phyloP scores from a whole-genome alignment of 1,140 invertebrate species.

The Drosophila ogumai region DNA sequence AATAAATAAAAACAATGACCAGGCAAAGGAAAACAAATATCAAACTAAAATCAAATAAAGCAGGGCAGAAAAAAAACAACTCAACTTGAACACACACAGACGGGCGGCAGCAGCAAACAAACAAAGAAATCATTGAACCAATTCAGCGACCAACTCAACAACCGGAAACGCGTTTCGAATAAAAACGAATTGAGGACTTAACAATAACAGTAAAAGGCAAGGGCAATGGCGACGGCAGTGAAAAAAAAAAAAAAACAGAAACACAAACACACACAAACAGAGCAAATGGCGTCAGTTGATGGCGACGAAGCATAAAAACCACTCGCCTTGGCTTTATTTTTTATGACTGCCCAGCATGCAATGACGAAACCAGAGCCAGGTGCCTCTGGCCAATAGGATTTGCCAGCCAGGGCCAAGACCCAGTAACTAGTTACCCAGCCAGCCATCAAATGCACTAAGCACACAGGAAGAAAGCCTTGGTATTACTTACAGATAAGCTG shows the following conservation, averaged over 20 bases:
- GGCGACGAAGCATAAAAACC: conserved; percentile 80
- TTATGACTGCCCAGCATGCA: conserved; percentile 63
- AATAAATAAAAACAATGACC: conserved; percentile 27
- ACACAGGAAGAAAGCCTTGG: conserved; percentile 37
- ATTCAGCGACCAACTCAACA: conserved; percentile 83
- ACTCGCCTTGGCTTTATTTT: conserved; percentile 65
- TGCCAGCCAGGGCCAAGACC: conserved; percentile 7
- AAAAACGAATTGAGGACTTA: conserved; percentile 83
- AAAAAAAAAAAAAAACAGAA: conserved; percentile 25
- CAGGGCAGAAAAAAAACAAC: conserved; percentile 27
- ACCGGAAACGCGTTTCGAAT: conserved; percentile 82
- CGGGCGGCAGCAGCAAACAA: conserved; percentile 28
- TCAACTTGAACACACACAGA: conserved; percentile 54
- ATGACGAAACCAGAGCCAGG: conserved; percentile 64
- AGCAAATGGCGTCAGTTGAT: conserved; percentile 76
- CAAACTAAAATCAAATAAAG: conserved; percentile 43
- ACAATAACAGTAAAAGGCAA: conserved; percentile 73
- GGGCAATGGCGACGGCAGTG: conserved; percentile 37
- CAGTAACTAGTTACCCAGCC: conserved; percentile 20
- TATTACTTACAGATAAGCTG: background rate
- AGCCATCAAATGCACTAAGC: conserved; percentile 28
- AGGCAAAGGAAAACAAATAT: conserved; percentile 48
- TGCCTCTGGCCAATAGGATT: conserved; percentile 37
- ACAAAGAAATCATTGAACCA: conserved; percentile 83
- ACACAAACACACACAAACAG: conserved; percentile 27